Evolutionary conservation across 2,797 vertebrate species (phyloP).

Genomic region (Malurus splendens): DNA sequence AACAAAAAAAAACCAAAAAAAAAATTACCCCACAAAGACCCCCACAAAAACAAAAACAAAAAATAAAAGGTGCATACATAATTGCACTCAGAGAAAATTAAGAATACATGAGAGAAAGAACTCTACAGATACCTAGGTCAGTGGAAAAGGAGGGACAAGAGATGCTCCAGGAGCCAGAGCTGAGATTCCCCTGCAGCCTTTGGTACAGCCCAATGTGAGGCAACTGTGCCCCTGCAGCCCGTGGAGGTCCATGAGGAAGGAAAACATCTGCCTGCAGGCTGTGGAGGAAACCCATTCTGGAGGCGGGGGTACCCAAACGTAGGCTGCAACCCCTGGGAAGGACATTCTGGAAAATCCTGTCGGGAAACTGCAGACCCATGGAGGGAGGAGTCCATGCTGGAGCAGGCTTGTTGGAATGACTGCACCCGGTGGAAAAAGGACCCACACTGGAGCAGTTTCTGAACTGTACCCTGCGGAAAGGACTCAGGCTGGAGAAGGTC

Average conservation of each 20-base stretch:
- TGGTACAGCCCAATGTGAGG: too few species aligned
- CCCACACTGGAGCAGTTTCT: not conserved
- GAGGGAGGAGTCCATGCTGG: accelerated
- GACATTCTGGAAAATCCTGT: too few species aligned
- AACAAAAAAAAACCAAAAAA: too few species aligned
- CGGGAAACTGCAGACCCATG: not conserved
- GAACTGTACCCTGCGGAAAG: not conserved
- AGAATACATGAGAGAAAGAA: not conserved
- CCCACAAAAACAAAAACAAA: too few species aligned
- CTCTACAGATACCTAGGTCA: not conserved
- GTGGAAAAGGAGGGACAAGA: not conserved
- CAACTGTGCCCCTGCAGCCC: not conserved
- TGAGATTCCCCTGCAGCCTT: not conserved
- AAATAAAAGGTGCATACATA: too few species aligned
- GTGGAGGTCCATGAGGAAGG: accelerated
- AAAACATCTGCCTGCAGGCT: not conserved
- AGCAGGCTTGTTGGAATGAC: not conserved
- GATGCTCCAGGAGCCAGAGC: accelerated
- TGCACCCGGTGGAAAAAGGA: not conserved
- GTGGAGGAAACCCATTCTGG: not conserved
- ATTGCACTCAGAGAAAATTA: not conserved
- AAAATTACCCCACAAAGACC: not conserved
- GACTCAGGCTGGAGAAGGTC: not conserved
- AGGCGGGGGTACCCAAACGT: not conserved
- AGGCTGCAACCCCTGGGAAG: not conserved